Conservation (phyloP, 2,113 vertebrate genomes). For the Microtus oregoni region DNA sequence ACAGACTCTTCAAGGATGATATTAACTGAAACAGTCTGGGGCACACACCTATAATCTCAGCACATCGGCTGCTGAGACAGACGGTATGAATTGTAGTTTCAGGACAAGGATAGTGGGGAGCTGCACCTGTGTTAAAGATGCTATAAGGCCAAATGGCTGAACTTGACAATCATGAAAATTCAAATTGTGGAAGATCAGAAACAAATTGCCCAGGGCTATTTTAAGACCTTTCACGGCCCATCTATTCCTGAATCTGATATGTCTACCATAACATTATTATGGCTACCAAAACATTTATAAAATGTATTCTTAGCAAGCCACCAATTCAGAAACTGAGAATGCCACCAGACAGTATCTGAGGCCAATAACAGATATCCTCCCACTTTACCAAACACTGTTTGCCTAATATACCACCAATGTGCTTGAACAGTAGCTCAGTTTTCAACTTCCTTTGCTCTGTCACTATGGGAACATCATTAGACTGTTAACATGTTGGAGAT, state of each 20-base stretch:
- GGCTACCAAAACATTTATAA: neutral
- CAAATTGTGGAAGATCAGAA: neutral
- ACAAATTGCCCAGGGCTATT: neutral
- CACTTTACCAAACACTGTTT: neutral
- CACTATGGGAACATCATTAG: neutral
- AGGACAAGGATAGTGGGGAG: neutral
- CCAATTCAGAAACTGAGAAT: neutral
- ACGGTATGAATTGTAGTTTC: neutral
- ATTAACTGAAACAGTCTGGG: neutral
- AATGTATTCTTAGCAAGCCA: neutral
- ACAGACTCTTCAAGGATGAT: neutral
- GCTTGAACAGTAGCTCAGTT: neutral
- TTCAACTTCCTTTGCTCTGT: neutral
- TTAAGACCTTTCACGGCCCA: too few species aligned
- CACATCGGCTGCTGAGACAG: too few species aligned
- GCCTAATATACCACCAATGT: neutral
- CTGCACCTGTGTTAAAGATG: neutral
- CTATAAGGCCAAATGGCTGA: neutral
- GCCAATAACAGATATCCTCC: neutral
- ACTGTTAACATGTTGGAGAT: too few species aligned
- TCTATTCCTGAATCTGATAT: neutral
- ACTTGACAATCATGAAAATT: neutral
- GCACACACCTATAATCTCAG: neutral
- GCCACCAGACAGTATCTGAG: neutral
- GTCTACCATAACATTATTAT: neutral